These are phyloP conservation scores for Gandaritis pyraliata DNA, from an alignment of 2,888 invertebrate species.

Conservation along the genomic window DNA sequence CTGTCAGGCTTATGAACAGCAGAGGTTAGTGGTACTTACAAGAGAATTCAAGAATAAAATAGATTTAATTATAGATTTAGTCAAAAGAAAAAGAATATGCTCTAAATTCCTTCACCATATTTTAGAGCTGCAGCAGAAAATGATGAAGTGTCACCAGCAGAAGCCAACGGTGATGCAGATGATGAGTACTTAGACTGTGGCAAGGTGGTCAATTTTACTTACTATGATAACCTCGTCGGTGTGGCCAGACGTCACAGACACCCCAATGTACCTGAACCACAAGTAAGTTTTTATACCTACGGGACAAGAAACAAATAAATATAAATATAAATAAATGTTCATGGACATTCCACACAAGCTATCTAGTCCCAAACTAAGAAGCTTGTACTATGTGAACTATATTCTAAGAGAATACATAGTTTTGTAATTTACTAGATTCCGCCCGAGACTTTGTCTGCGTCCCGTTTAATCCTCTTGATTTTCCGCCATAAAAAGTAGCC, in stretches of 20 bases:
- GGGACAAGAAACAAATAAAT: too few species aligned
- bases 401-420: too few species aligned
- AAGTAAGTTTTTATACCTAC: slow-evolving; percentile 62
- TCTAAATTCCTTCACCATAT: slow-evolving; percentile 8
- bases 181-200: slow-evolving; percentile 92
- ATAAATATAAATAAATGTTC: too few species aligned
- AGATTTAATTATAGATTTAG: neutral
- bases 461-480: too few species aligned
- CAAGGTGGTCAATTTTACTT: slow-evolving; percentile 93
- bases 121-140: slow-evolving; percentile 68
- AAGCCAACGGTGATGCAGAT: slow-evolving; percentile 70
- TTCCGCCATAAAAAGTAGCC: too few species aligned
- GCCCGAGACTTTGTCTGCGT: too few species aligned
- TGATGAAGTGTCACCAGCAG: slow-evolving; percentile 63
- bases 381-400: too few species aligned
- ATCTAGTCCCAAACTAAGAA: too few species aligned
- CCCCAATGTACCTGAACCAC: slow-evolving; percentile 93
- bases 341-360: too few species aligned
- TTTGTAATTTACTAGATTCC: too few species aligned
- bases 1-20: slow-evolving; percentile 83
- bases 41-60: neutral
- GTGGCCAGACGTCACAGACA: slow-evolving; percentile 93
- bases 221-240: slow-evolving; percentile 94
- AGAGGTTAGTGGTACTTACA: slow-evolving; percentile 60
- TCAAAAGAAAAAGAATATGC: too few species aligned